Base-by-base conservation (phyloP, 2,113 vertebrate species). In the Prunella himalayana region DNA sequence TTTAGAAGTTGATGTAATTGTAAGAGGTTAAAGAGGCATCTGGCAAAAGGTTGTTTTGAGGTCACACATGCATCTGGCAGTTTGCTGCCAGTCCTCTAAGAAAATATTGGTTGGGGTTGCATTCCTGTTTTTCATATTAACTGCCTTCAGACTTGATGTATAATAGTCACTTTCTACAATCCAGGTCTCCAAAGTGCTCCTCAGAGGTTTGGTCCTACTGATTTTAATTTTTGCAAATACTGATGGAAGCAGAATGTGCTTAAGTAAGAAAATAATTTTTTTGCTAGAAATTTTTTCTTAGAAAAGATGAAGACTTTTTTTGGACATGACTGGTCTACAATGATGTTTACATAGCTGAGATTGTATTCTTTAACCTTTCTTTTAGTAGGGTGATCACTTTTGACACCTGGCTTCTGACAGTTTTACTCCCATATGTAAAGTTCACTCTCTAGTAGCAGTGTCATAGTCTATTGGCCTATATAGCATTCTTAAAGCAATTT, bases 21-120 rank as follows among this genome's bases (percentile, higher is more conserved):
- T 92, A 88, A 68, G 77, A 94, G 92, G 95, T 92, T 97, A 93
- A 94, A 97, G 88, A 96, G 94, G 91, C 96, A 97, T 97, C 94
- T 96, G 95, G 94, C 80, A 96, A 96, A 96, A 95, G 93, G 93
- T 95, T 97, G 93, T 95, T 94, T 96, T 93, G 88, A 96, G 90
- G 95, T 96, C 95, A 97, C 86, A 81, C 69, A 45, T 88, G 80
- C 90, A 88, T 96, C 92, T 97, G 94, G 94, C 93, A 93, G 69
- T 96, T 96, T 93, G 76, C 85, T 83, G 88, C 94, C 75, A 93
- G 90, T 80, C 56, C 76, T 91, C 60, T 83, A 88, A 94, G 90
- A 96, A 95, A 96, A 95, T 95, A 95, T 77, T 94, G 89, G 59
- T 95, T 83, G 72, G 79, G 91, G 44, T 85, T 94, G 65, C 4